Base-by-base conservation (phyloP, 2,113 vertebrate species). In the Vulpes ferrilata region DNA sequence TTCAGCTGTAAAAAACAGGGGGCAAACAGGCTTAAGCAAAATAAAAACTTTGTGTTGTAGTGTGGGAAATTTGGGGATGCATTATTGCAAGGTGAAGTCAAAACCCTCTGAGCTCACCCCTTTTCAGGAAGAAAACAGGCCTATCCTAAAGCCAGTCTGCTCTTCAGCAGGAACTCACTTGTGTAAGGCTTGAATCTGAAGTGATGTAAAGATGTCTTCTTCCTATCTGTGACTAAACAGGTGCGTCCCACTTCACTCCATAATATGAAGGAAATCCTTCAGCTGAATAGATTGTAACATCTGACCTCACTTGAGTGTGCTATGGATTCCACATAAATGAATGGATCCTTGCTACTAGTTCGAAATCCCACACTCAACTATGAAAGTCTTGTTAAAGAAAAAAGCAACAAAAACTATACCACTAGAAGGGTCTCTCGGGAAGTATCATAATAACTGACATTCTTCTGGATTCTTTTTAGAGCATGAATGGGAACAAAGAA, bases 41-140 rank as follows among this genome's bases (percentile, higher is more conserved):
- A 94, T 91, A 73, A 73, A 97, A 96, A 83, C n/a, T 30, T 67
- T 20, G 81, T 93, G 17, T 65, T 95, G 13, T 38, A 38, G 5
- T 35, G 62, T 96, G 94, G 93, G 86, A 98, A 97, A 95, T 86
- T 17, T 88, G 13, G 94, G 94, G 79, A 74, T 85, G 8, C 74
- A 97, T 88, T 87, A 43, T 89, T 19, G 27, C 16, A 64, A 73
- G 25, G 4, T 78, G 88, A 62, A 74, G 19, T 86, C 53, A 60
- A 90, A 78, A 55, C 7, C 7, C 9, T 90, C 30, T 25, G 6
- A 85, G 23, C 4, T 60, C 19, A 62, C 13, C 12, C 22, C 27
- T 43, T 43, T 43, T 53, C 13, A n/a, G 25, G 38, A 43, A 5
- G 43, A 95, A 98, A 96, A 92, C 1, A 71, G 81, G 7, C 88